Conservation (phyloP, 2,888 invertebrate genomes). For the Glyphotaelius pellucidus region DNA sequence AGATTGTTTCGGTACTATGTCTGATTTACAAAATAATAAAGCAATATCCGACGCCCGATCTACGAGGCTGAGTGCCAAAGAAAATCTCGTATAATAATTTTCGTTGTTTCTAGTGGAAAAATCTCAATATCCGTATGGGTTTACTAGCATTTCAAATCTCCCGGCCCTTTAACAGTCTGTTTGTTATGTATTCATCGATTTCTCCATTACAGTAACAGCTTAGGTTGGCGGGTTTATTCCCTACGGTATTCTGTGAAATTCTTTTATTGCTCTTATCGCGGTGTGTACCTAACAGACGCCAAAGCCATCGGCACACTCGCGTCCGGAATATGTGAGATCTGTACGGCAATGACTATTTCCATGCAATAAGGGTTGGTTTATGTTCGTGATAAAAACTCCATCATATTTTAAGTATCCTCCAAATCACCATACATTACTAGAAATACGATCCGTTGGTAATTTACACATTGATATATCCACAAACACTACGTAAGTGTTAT, state of each 20-base stretch:
- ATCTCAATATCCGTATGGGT: background rate
- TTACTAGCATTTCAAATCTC: background rate
- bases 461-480: background rate
- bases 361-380: constrained; percentile 3
- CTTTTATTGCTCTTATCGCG: constrained; percentile 41
- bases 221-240: constrained; percentile 12
- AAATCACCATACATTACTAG: background rate
- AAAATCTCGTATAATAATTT: background rate
- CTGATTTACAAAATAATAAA: background rate
- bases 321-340: background rate
- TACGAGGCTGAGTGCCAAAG: background rate
- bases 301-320: background rate
- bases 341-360: background rate
- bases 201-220: background rate
- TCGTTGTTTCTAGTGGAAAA: background rate
- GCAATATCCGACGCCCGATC: background rate
- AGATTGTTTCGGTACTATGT: background rate
- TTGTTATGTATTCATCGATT: background rate
- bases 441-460: background rate
- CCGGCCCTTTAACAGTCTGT: background rate
- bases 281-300: constrained; percentile 17
- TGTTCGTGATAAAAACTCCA: background rate
- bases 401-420: background rate
- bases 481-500: background rate
- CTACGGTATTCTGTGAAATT: background rate